phyloP scores from a whole-genome alignment of 2,888 invertebrate genomes.

The Mythimna ferrago region DNA sequence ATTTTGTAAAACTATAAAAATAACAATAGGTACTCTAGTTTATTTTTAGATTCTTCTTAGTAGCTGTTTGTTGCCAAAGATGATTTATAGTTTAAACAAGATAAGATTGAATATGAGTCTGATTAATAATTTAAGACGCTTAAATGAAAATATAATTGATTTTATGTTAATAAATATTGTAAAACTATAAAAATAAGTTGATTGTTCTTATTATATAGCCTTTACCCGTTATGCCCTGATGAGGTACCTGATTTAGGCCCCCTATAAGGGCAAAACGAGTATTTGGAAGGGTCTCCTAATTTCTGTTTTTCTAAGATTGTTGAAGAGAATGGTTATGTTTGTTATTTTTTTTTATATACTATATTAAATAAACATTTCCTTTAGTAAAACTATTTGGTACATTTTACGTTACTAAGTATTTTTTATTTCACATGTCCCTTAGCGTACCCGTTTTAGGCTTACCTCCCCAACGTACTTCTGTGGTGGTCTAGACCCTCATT shows the following conservation, averaged over 20 bases:
- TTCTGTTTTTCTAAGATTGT: not conserved
- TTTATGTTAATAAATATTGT: constrained; percentile 12
- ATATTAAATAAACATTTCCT: no score
- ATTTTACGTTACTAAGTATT: no score
- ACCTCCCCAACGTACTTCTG: no score
- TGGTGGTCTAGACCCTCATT: no score
- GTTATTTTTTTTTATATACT: no score
- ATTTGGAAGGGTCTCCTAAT: not conserved
- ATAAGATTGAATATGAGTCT: constrained; percentile 23
- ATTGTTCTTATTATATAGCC: constrained; percentile 5
- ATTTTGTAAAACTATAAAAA: no score
- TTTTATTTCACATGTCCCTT: no score
- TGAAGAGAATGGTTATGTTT: no score
- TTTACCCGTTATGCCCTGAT: constrained; percentile 9
- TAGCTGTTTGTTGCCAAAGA: constrained; percentile 22
- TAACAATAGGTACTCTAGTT: no score
- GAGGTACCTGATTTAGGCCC: constrained; percentile 12
- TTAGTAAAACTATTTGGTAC: no score
- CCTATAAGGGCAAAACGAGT: constrained; percentile 4
- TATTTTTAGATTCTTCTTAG: no score
- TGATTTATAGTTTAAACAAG: constrained; percentile 23
- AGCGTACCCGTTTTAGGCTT: no score
- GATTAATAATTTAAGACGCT: constrained; percentile 18
- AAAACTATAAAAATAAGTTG: not conserved
- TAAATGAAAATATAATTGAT: constrained; percentile 21